phyloP scores from a whole-genome alignment of 2,797 vertebrate genomes.

The Lerista edwardsae region DNA sequence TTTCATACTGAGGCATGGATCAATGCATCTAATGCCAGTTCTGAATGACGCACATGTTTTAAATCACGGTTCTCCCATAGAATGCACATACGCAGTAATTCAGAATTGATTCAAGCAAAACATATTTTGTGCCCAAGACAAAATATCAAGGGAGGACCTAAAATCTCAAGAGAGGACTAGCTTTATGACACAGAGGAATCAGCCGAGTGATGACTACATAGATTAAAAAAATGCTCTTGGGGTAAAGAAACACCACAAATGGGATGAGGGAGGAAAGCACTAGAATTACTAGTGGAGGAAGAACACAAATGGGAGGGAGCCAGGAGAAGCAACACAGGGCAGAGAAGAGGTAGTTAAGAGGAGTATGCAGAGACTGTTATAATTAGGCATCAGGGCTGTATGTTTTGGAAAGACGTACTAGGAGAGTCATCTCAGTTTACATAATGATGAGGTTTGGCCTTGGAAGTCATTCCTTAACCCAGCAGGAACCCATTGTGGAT shows the following conservation, averaged over 20 bases:
- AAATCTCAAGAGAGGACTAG: background rate
- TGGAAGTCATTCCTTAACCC: slow-evolving; percentile 14
- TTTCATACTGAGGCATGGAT: slow-evolving; percentile 1
- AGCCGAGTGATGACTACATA: slow-evolving; percentile 26
- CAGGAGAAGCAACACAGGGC: slow-evolving; percentile 27
- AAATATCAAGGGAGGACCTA: background rate
- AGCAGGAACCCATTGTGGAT: slow-evolving; percentile 5
- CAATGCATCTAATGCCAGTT: background rate
- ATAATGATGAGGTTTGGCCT: background rate
- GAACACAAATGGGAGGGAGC: slow-evolving; percentile 28
- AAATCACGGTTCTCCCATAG: background rate
- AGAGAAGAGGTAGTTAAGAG: background rate
- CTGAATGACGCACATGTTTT: background rate
- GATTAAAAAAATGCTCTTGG: slow-evolving; percentile 25
- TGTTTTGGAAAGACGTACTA: background rate
- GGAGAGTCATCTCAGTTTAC: background rate
- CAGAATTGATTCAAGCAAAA: background rate
- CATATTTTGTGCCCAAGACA: background rate
- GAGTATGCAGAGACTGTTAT: background rate
- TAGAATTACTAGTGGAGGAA: slow-evolving; percentile 25
- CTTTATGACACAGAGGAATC: slow-evolving; percentile 20
- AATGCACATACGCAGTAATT: background rate
- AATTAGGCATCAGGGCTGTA: slow-evolving; percentile 33
- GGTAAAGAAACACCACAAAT: slow-evolving; percentile 20
- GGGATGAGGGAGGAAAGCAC: slow-evolving; percentile 33